These are phyloP conservation scores for Pseudonaja textilis DNA, from an alignment of 2,113 vertebrate species.

Conservation along the genomic window DNA sequence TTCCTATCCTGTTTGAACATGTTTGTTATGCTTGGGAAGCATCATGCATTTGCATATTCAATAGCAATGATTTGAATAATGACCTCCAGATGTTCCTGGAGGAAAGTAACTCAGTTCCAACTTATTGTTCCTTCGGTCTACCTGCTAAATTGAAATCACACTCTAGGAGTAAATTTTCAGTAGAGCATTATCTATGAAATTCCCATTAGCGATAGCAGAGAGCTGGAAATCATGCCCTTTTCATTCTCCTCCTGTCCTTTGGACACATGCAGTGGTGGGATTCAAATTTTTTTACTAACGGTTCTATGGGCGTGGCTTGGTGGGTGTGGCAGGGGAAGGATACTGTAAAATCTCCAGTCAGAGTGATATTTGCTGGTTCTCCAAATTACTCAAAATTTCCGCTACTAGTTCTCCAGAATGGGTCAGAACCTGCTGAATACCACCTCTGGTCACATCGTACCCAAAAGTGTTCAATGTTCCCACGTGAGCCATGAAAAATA, in stretches of 20 bases:
- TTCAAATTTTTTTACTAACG: too few species aligned
- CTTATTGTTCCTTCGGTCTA: slow-evolving; percentile 11
- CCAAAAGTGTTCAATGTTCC: slow-evolving; percentile 7
- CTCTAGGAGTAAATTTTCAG: slow-evolving; percentile 9
- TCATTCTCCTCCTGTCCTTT: neutral
- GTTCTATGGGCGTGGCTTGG: too few species aligned
- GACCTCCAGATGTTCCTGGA: neutral
- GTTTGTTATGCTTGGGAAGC: slow-evolving; percentile 35
- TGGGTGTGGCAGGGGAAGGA: too few species aligned
- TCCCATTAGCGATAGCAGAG: neutral
- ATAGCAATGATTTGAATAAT: neutral
- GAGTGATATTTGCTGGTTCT: too few species aligned
- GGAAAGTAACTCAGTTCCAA: slow-evolving; percentile 7
- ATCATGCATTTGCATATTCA: neutral
- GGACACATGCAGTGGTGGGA: neutral
- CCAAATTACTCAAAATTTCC: too few species aligned
- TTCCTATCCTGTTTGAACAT: slow-evolving; percentile 41
- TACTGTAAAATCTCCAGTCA: too few species aligned
- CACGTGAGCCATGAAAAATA: neutral
- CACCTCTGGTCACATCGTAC: neutral
- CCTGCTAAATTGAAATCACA: slow-evolving; percentile 21
- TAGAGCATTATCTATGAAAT: slow-evolving; percentile 14
- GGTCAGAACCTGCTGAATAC: too few species aligned
- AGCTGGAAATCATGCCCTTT: neutral
- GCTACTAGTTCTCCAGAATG: too few species aligned